Percentiles rank a stretch among this genome's conserved stretches.
phyloP scores from a whole-genome alignment of 2,888 invertebrate genomes.

The Eristalis tenax region DNA sequence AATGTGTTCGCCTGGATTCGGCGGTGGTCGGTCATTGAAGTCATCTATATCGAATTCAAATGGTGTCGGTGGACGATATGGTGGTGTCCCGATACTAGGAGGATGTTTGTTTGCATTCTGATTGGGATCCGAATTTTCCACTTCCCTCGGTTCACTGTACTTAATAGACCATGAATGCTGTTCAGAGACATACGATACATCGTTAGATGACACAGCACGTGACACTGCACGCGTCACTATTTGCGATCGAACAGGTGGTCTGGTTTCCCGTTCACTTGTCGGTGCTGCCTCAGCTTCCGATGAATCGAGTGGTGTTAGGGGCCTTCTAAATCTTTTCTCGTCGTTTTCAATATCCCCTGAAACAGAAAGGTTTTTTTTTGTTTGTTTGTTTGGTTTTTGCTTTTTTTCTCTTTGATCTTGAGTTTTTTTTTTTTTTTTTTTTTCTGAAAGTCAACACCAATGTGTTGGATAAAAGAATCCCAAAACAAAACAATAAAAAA shows the following conservation, averaged over 20 bases:
- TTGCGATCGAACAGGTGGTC: neutral
- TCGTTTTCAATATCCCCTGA: neutral
- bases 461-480: neutral
- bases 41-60: neutral
- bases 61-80: neutral
- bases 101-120: neutral
- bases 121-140: neutral
- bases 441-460: neutral
- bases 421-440: neutral
- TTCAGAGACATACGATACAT: neutral
- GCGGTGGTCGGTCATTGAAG: neutral
- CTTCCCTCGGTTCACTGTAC: neutral
- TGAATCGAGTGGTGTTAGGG: neutral
- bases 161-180: neutral
- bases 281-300: constrained; percentile 2
- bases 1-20: neutral
- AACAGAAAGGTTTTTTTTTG: neutral
- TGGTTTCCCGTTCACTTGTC: neutral
- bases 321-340: neutral
- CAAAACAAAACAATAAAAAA: neutral
- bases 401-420: neutral
- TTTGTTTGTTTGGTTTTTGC: neutral
- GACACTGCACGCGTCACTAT: neutral
- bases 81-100: neutral
- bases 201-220: neutral